These are phyloP conservation scores for Tapera naevia DNA, from an alignment of 2,797 vertebrate species.

Conservation along the genomic window DNA sequence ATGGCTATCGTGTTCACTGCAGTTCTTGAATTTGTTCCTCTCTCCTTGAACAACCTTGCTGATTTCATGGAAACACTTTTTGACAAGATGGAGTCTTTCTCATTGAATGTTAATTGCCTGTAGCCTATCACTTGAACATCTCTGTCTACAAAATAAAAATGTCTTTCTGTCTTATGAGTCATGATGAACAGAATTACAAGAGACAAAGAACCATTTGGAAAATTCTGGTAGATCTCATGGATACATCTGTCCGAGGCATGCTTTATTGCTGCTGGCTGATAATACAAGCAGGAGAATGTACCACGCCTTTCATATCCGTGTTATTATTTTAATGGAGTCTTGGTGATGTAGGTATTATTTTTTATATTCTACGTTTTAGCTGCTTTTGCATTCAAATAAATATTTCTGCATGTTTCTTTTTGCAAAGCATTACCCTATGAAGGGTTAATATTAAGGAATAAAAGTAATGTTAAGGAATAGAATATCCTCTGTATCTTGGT, in stretches of 20 bases:
- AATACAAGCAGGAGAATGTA: background rate
- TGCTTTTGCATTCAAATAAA: background rate
- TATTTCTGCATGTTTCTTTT: background rate
- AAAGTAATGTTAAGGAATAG: no score
- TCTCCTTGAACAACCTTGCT: background rate
- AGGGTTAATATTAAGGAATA: background rate
- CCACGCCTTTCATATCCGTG: background rate
- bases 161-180: background rate
- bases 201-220: background rate
- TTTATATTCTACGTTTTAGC: background rate
- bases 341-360: background rate
- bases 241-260: background rate
- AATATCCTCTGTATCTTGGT: background rate
- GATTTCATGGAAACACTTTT: background rate
- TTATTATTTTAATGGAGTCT: background rate
- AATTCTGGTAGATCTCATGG: background rate
- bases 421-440: background rate
- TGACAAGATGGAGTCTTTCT: background rate
- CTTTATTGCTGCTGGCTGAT: background rate
- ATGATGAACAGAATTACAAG: background rate
- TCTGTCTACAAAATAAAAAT: background rate
- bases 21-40: background rate
- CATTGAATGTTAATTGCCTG: background rate
- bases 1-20: background rate
- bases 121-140: background rate